Conservation (phyloP, 2,113 vertebrate genomes). For the Eurypyga helias region DNA sequence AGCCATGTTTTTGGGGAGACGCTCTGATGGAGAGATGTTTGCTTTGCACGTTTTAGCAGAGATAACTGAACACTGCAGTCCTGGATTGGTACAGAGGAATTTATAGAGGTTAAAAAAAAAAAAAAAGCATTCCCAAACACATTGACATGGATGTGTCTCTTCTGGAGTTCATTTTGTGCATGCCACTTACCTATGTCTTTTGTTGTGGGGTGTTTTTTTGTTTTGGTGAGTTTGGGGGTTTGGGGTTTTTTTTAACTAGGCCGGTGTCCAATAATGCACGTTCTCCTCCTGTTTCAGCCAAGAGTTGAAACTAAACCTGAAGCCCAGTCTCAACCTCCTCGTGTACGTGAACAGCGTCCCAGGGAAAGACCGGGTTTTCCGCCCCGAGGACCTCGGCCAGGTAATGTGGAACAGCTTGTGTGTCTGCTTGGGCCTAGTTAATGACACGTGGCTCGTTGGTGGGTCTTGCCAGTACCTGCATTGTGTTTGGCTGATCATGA, state of each 20-base stretch:
- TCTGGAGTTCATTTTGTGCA: slow-evolving; percentile 11
- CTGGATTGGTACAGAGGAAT: slow-evolving; percentile 83
- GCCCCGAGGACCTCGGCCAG: slow-evolving; percentile 87
- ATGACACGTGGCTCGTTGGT: background rate
- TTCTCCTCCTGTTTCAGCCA: slow-evolving; percentile 77
- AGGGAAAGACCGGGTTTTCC: slow-evolving; percentile 88
- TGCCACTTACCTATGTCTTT: slow-evolving; percentile 26
- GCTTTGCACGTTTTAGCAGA: slow-evolving; percentile 11
- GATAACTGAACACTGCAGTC: slow-evolving; percentile 71
- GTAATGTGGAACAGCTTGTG: slow-evolving; percentile 62
- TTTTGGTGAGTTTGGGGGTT: background rate
- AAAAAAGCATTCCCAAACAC: background rate
- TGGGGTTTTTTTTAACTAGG: background rate
- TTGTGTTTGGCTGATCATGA: accelerated
- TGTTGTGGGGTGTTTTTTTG: background rate
- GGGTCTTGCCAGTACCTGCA: background rate
- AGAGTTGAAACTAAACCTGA: slow-evolving; percentile 90
- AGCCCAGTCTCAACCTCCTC: slow-evolving; percentile 82
- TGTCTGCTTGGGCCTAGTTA: background rate
- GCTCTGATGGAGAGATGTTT: background rate
- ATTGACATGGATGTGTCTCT: background rate
- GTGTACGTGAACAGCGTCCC: slow-evolving; percentile 90
- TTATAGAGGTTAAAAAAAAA: slow-evolving; percentile 35
- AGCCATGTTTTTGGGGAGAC: background rate
- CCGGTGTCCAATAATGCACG: background rate